Percentiles rank a stretch among this genome's conserved stretches.
phyloP scores from a whole-genome alignment of 2,797 vertebrate species.

The Onychomys leucogaster region DNA sequence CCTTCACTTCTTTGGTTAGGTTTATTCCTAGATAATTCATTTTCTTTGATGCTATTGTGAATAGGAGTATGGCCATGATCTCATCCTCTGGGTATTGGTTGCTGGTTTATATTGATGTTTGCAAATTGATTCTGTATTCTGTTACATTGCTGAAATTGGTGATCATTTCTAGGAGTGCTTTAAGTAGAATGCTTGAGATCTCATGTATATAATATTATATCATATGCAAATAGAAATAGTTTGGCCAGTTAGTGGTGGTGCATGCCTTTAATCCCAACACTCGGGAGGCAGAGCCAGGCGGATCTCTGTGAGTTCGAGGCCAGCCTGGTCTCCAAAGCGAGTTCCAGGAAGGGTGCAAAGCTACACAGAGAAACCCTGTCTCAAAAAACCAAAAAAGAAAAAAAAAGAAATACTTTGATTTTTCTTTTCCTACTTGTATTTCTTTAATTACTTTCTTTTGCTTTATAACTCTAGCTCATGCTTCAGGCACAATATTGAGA shows the following conservation, averaged over 20 bases:
- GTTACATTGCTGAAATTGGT: not conserved
- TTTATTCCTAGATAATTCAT: not conserved
- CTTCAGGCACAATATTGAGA: not conserved
- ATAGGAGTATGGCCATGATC: not conserved
- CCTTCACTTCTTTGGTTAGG: not conserved
- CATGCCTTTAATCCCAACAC: too few relatives aligned
- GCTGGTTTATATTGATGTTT: not conserved
- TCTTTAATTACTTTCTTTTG: not conserved
- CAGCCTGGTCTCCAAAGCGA: too few relatives aligned
- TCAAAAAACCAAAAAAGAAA: too few relatives aligned
- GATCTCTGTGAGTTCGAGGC: too few relatives aligned
- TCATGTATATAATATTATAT: not conserved
- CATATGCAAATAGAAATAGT: not conserved
- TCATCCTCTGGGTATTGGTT: not conserved
- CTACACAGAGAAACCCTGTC: too few relatives aligned
- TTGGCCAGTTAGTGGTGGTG: too few relatives aligned
- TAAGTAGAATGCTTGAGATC: not conserved
- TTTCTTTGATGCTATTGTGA: not conserved
- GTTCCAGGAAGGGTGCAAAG: too few relatives aligned
- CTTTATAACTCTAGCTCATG: not conserved
- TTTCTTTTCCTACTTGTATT: not conserved
- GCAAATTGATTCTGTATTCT: not conserved
- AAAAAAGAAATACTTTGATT: too few relatives aligned
- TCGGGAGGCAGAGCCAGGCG: too few relatives aligned
- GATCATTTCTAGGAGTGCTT: not conserved